phyloP scores from a whole-genome alignment of 2,113 vertebrate genomes.

The Pachyramphus minor region DNA sequence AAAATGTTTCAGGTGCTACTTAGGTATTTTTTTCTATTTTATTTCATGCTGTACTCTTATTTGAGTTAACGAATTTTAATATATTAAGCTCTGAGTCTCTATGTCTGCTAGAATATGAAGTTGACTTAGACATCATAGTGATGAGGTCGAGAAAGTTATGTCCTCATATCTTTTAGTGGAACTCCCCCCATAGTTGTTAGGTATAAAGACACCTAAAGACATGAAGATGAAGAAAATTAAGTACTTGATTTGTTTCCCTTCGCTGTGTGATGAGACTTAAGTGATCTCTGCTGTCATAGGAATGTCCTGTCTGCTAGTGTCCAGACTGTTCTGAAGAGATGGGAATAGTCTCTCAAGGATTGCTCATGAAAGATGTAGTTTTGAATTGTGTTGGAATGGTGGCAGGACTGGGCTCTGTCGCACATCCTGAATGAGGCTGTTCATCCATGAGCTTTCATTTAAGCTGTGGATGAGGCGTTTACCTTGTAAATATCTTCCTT shows the following conservation, averaged over 20 bases:
- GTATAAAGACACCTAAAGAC: not conserved
- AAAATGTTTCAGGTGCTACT: not conserved
- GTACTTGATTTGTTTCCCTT: not conserved
- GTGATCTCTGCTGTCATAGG: not conserved
- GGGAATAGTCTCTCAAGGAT: not conserved
- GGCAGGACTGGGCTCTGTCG: not conserved
- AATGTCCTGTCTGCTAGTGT: not conserved
- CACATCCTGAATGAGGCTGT: not conserved
- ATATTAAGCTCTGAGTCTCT: not conserved
- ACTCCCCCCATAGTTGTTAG: not conserved
- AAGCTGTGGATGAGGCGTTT: not conserved
- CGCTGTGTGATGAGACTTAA: not conserved
- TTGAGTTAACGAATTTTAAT: not conserved
- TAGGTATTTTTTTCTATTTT: not conserved
- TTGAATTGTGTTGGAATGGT: not conserved
- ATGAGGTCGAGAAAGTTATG: not conserved
- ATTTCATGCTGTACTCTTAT: not conserved
- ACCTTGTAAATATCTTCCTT: not conserved
- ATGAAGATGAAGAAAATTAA: not conserved
- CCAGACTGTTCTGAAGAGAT: not conserved
- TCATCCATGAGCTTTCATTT: not conserved
- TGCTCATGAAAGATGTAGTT: accelerated
- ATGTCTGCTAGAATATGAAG: not conserved
- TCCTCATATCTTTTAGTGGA: not conserved
- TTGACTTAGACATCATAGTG: not conserved